Base-by-base conservation (phyloP, 2,113 vertebrate genomes). In the Mesembrinibis cayennensis region DNA sequence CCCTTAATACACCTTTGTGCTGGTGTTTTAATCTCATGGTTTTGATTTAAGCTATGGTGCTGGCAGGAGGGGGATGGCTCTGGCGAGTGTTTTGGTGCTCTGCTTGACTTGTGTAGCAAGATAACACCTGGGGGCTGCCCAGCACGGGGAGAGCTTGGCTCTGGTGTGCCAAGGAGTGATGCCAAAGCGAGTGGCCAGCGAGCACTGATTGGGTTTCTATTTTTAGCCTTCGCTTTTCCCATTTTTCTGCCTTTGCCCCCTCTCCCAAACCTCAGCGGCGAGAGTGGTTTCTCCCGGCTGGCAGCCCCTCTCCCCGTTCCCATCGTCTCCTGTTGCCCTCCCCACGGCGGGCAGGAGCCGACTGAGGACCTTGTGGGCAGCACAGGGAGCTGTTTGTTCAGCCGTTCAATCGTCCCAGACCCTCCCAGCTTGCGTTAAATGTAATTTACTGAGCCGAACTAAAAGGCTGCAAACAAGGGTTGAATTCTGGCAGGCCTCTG, bases 401-500 rank as follows among this genome's bases (percentile, higher is more conserved):
- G 96, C 95, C 94, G 45, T 97, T 96, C 95, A 89, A 1, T 92
- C 72, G 47, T 86, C 95, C 93, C 98, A 97, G 97, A 97, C 94
- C 95, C 97, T 90, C 97, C 96, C 97, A 94, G 94, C 96, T 97
- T 92, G 96, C 66, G 94, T 98, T 98, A 98, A 98, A 98, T 98
- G 98, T 98, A 98, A 99, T 99, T 98, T 99, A 98, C 98, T 97
- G 98, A 98, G 98, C 95, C 87, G 96, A 98, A 98, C 98, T 98
- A 98, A 98, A 98, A 98, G 98, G 98, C 98, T 98, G 98, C 98
- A 98, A 98, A 99, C 98, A 99, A 98, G 98, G 98, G 94, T 95
- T 98, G 98, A 98, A 99, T 99, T 98, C 98, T 98, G 98, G 98
- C 98, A 98, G 98, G 98, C 98, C 97, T 97, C 96, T 73, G 93